A percentile compares a stretch with the other conserved stretches of the same genome.
Evolutionary conservation across 2,113 vertebrate genomes (phyloP).

Genomic region (Perccottus glenii): DNA sequence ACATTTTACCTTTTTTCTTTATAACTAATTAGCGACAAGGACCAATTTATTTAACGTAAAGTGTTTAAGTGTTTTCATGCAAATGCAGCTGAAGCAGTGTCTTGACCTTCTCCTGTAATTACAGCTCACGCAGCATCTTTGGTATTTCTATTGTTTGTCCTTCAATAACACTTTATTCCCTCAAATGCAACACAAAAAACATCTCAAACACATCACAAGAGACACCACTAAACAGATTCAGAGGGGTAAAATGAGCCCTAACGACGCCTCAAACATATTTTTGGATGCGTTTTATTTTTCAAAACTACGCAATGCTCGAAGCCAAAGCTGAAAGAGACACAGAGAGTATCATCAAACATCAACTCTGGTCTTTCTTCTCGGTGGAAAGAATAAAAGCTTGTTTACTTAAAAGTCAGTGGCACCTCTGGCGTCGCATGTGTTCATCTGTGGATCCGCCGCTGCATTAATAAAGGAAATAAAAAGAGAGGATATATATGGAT

Average conservation of each 20-base stretch:
- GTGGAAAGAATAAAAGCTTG: conserved; percentile 43
- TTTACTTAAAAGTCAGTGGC: conserved; percentile 39
- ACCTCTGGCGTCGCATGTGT: conserved; percentile 29
- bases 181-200: background rate
- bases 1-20: background rate
- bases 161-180: background rate
- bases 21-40: background rate
- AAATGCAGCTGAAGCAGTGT: background rate
- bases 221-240: background rate
- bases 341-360: conserved; percentile 13
- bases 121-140: background rate
- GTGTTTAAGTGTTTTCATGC: background rate
- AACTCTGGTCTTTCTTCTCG: conserved; percentile 18
- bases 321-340: conserved; percentile 9
- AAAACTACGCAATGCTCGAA: background rate
- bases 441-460: conserved; percentile 15
- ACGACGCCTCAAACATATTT: background rate
- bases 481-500: conserved; percentile 48
- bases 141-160: background rate
- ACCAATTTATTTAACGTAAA: background rate
- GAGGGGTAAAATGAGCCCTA: background rate
- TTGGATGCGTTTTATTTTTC: background rate
- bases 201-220: background rate
- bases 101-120: background rate
- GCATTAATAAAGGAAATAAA: conserved; percentile 37